Conservation (phyloP, 23 tunicate genomes). For the Oikopleura albicans region DNA sequence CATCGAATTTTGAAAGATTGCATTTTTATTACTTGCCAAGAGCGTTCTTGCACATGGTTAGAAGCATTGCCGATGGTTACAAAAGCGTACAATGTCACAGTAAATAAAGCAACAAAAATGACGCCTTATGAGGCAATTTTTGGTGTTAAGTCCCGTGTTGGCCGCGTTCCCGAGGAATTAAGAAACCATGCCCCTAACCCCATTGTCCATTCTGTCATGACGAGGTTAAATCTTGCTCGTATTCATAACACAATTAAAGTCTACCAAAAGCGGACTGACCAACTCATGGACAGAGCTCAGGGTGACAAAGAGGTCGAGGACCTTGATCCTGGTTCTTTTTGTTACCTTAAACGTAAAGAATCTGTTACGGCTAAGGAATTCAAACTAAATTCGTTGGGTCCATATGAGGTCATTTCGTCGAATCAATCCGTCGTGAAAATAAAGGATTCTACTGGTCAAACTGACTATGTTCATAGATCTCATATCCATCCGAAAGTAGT, state of each 20-base stretch:
- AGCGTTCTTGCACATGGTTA: neutral
- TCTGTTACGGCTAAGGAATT: neutral
- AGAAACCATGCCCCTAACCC: neutral
- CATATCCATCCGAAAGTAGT: neutral
- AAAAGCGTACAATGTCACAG: neutral
- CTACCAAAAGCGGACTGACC: neutral
- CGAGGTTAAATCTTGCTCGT: neutral
- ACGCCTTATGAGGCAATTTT: neutral
- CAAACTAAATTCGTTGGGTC: neutral
- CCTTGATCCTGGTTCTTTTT: neutral
- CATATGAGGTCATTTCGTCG: neutral
- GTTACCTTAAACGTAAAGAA: neutral
- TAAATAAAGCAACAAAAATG: neutral
- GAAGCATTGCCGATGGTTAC: slow-evolving; percentile 5
- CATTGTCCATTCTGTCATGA: neutral
- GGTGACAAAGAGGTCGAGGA: neutral
- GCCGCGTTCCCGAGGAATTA: neutral
- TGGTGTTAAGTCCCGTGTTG: neutral
- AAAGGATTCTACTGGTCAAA: neutral
- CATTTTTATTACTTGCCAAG: neutral
- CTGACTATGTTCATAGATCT: neutral
- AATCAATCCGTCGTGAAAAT: neutral
- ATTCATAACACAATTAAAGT: neutral
- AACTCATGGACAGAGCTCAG: neutral
- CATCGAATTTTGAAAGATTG: neutral